Conservation (phyloP, 2,113 vertebrate species). For the Ardeotis arabs region DNA sequence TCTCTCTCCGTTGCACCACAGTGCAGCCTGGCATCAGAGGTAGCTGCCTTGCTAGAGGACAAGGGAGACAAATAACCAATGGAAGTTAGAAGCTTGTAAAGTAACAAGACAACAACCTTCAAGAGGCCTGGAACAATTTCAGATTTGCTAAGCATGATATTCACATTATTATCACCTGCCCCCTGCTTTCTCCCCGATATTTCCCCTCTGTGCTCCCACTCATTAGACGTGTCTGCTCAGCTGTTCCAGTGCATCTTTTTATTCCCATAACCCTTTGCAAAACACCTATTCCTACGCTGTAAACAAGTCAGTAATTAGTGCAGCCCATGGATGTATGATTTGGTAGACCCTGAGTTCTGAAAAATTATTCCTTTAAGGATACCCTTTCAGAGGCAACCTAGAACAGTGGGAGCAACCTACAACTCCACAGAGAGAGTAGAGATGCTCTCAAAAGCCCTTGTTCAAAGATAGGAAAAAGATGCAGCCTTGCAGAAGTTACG, state of each 20-base stretch:
- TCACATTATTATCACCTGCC: not conserved
- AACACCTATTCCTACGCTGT: not conserved
- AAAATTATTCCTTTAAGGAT: not conserved
- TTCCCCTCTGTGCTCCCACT: not conserved
- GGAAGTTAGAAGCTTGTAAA: not conserved
- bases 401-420: not conserved
- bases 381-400: not conserved
- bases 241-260: not conserved
- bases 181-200: not conserved
- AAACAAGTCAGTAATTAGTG: not conserved
- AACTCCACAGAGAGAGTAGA: not conserved
- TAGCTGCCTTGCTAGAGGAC: not conserved
- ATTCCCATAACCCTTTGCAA: not conserved
- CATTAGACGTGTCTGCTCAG: not conserved
- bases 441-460: not conserved
- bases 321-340: not conserved
- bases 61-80: not conserved
- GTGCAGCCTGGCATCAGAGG: not conserved
- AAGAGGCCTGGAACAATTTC: not conserved
- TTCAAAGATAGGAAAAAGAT: not conserved
- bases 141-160: not conserved
- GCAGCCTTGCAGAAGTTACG: not conserved
- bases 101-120: not conserved
- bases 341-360: not conserved
- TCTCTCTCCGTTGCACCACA: not conserved